Conservation (phyloP, 2,113 vertebrate species). For the Brienomyrus longianalis region DNA sequence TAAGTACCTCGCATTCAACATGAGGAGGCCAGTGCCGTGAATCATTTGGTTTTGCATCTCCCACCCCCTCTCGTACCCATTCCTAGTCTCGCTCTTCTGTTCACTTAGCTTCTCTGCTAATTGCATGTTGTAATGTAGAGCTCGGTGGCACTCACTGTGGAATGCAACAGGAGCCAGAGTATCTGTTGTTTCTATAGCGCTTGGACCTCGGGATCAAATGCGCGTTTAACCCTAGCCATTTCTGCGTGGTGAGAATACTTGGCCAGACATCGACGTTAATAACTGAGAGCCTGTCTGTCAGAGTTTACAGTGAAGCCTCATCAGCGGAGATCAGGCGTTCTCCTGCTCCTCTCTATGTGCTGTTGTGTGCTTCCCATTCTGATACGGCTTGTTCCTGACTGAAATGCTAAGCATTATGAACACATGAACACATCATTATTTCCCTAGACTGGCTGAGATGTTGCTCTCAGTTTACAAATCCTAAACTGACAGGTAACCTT, state of each 20-base stretch:
- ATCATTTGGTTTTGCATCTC: not conserved
- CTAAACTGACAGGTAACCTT: not conserved
- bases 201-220: constrained; percentile 34
- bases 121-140: constrained; percentile 31
- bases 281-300: not conserved
- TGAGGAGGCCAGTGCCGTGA: not conserved
- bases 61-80: not conserved
- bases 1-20: not conserved
- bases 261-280: not conserved
- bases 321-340: not conserved
- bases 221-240: not conserved
- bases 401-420: not conserved
- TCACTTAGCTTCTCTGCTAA: not conserved
- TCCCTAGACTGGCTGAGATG: not conserved
- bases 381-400: not conserved
- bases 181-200: not conserved
- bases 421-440: not conserved
- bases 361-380: not conserved
- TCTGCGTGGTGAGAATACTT: not conserved
- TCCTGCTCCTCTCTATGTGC: not conserved
- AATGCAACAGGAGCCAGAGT: not conserved
- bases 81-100: not conserved
- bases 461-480: not conserved
- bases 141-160: not conserved
- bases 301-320: not conserved